These are phyloP conservation scores for Drosophila pectinifera DNA, from an alignment of 1,140 invertebrate genomes.

Conservation along the genomic window DNA sequence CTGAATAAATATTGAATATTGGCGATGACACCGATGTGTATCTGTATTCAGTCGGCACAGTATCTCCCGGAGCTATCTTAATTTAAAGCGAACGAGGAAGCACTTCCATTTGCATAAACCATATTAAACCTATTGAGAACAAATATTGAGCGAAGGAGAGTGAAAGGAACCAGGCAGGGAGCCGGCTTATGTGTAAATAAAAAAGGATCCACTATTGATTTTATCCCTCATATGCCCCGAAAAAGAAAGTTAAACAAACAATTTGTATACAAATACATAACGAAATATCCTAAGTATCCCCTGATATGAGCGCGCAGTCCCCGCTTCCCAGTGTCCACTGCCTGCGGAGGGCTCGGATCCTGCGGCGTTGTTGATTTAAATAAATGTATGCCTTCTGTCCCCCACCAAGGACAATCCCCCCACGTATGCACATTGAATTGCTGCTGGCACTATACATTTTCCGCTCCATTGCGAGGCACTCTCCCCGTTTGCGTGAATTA, in stretches of 20 bases:
- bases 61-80: constrained; percentile 6
- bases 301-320: constrained; percentile 32
- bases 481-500: constrained; percentile 6
- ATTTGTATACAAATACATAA: constrained; percentile 44
- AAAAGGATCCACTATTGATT: constrained; percentile 58
- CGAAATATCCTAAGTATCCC: constrained; percentile 36
- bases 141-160: constrained; percentile 31
- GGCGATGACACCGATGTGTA: constrained; percentile 10
- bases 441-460: constrained; percentile 6
- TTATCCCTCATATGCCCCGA: constrained; percentile 1
- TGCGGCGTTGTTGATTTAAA: constrained; percentile 40
- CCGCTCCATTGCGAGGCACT: constrained; percentile 1
- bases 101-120: constrained; percentile 69
- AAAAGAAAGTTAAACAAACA: constrained; percentile 48
- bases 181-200: constrained; percentile 46
- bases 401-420: constrained; percentile 7
- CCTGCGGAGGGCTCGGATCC: constrained; percentile 18
- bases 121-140: constrained; percentile 53
- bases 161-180: constrained; percentile 19
- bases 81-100: constrained; percentile 30
- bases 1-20: constrained; percentile 36
- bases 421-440: constrained; percentile 1
- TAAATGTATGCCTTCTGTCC: constrained; percentile 39
- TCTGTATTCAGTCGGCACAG: constrained; percentile 14
- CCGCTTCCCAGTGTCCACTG: constrained; percentile 14